These are phyloP conservation scores for Rhabdophis nuchalis DNA, from an alignment of 2,797 vertebrate species.

Conservation along the genomic window DNA sequence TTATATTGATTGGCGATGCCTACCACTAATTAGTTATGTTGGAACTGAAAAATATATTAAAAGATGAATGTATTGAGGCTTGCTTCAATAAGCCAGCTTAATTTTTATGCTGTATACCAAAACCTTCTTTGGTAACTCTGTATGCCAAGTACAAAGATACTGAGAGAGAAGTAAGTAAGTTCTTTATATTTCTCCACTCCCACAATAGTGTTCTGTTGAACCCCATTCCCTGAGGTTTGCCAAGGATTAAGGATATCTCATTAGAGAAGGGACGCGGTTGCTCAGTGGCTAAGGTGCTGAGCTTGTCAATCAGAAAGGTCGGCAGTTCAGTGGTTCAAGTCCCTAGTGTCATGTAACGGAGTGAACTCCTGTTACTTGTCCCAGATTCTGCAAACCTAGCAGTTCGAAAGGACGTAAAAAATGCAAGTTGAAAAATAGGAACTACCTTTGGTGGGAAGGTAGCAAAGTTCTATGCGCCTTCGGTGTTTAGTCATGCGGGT, in stretches of 20 bases:
- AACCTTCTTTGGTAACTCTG: background rate
- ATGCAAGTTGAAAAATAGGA: no score
- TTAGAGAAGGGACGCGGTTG: background rate
- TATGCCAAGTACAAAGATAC: background rate
- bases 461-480: no score
- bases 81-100: background rate
- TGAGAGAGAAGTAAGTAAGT: background rate
- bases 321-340: no score
- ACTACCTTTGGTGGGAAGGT: no score
- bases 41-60: background rate
- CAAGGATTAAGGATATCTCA: background rate
- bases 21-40: background rate
- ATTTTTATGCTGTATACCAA: background rate
- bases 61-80: background rate
- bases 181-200: background rate
- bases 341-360: no score
- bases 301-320: no score
- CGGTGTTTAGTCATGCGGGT: no score
- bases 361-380: no score
- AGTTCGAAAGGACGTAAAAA: no score
- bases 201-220: background rate
- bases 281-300: no score
- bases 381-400: no score
- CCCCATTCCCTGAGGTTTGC: background rate
- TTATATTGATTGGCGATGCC: background rate